Conservation (phyloP, 2,113 vertebrate genomes). For the Bufo gargarizans region DNA sequence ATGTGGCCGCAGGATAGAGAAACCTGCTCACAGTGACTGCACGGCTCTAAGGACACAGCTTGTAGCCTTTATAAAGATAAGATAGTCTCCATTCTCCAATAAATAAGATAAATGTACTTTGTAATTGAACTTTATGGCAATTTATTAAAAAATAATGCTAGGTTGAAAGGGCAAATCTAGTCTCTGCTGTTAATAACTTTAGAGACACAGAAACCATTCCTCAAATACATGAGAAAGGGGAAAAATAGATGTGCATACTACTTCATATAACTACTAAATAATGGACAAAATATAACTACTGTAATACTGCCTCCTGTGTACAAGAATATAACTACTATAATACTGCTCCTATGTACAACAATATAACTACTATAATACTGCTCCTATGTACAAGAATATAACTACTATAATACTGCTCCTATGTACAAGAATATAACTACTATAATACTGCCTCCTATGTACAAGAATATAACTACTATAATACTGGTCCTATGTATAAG, state of each 20-base stretch:
- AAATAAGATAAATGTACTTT: slow-evolving; percentile 2
- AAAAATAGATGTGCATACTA: background rate
- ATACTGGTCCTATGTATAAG: background rate
- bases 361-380: background rate
- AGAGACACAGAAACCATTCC: background rate
- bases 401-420: background rate
- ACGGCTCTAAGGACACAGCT: background rate
- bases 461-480: slow-evolving; percentile 4
- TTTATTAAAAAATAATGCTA: slow-evolving; percentile 23
- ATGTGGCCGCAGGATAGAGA: background rate
- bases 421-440: background rate
- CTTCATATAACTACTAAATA: background rate
- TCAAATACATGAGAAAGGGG: background rate
- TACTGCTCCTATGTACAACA: background rate
- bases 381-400: background rate
- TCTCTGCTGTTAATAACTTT: background rate
- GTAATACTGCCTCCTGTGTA: background rate
- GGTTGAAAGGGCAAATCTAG: background rate
- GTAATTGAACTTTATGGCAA: background rate
- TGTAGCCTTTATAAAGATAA: background rate
- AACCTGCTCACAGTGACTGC: background rate
- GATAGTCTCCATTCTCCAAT: background rate
- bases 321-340: background rate
- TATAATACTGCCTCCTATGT: background rate
- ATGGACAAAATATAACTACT: background rate